Percentiles rank a stretch among this genome's conserved stretches.
These are phyloP conservation scores for Empidonax alnorum DNA, from an alignment of 2,113 vertebrate genomes.

Conservation along the genomic window DNA sequence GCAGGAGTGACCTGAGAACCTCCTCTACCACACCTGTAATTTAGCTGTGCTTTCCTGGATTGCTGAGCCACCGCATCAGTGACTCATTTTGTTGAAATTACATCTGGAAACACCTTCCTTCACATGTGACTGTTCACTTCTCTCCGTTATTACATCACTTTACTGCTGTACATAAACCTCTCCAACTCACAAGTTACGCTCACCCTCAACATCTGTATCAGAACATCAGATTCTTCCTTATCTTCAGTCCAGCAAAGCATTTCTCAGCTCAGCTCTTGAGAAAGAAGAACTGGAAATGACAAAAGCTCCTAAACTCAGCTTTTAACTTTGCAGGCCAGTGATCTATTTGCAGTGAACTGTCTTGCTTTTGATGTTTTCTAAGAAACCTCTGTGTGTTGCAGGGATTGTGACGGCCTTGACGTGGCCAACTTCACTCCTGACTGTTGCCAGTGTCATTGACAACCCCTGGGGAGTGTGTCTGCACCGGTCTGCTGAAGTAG, in stretches of 20 bases:
- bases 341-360: not conserved
- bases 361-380: not conserved
- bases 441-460: slow-evolving; percentile 90
- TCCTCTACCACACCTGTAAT: not conserved
- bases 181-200: not conserved
- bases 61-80: not conserved
- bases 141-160: not conserved
- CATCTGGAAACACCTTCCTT: not conserved
- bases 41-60: not conserved
- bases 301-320: not conserved
- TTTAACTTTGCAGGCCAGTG: not conserved
- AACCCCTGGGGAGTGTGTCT: slow-evolving; percentile 97
- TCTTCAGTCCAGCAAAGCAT: slow-evolving; percentile 16
- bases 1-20: not conserved
- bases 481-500: slow-evolving; percentile 91
- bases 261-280: slow-evolving; percentile 7
- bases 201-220: not conserved
- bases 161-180: not conserved
- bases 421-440: slow-evolving; percentile 90
- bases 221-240: slow-evolving; percentile 26
- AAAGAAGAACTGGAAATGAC: slow-evolving; percentile 32
- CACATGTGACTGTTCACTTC: not conserved
- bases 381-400: slow-evolving; percentile 48
- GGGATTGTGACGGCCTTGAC: slow-evolving; percentile 91
- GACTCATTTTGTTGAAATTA: not conserved